phyloP scores from a whole-genome alignment of 1,140 invertebrate genomes.

The Pseudachorutes palmiensis region DNA sequence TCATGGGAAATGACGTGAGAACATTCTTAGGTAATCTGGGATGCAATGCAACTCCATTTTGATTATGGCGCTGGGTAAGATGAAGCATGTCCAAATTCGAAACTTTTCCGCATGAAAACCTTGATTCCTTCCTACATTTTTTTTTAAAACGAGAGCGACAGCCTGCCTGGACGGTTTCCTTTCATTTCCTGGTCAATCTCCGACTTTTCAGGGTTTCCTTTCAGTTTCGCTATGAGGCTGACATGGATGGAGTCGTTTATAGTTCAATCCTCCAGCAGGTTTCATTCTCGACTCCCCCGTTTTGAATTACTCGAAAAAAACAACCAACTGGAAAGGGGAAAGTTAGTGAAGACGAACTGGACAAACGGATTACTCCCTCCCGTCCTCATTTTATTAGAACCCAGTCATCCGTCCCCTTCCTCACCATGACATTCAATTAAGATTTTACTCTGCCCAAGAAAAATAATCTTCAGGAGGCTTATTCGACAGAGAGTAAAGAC shows the following conservation, averaged over 20 bases:
- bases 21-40: too few species aligned
- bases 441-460: constrained; percentile 8
- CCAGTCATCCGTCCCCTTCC: background rate
- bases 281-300: background rate
- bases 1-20: too few species aligned
- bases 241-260: too few species aligned
- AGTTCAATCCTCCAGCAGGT: too few species aligned
- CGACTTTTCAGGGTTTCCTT: background rate
- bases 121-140: background rate
- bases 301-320: constrained; percentile 4
- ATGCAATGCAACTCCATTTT: background rate
- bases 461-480: background rate
- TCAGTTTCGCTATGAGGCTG: background rate
- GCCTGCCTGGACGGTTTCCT: background rate
- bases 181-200: background rate
- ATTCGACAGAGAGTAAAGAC: background rate
- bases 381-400: background rate
- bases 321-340: background rate
- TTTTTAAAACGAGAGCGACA: background rate
- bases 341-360: background rate
- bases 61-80: background rate
- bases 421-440: constrained; percentile 7
- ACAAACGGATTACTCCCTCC: constrained; percentile 2
- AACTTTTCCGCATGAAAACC: too few species aligned
- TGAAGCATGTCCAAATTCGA: too few species aligned